Conservation (phyloP, 2,888 invertebrate genomes). For the Thymelicus lineola region DNA sequence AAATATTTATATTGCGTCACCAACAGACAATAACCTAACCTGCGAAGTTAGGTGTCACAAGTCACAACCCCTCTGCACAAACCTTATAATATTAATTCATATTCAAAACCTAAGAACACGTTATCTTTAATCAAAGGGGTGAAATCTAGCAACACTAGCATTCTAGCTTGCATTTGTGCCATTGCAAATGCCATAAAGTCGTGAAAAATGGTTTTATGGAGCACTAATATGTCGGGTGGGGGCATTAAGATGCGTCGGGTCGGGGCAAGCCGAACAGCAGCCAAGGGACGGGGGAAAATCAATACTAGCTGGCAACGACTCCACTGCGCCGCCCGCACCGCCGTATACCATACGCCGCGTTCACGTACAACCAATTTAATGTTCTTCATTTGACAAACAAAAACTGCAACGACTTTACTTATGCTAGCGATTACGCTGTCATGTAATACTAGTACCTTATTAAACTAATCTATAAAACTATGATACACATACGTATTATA, state of each 20-base stretch:
- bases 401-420: conserved; percentile 23
- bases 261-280: conserved; percentile 29
- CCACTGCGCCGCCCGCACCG: conserved; percentile 28
- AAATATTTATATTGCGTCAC: no score
- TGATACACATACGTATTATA: no score
- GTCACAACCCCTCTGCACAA: no score
- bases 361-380: conserved; percentile 21
- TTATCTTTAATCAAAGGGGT: background rate
- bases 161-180: background rate
- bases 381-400: conserved; percentile 25
- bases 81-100: no score
- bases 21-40: no score
- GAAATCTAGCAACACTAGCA: background rate
- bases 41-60: no score
- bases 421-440: background rate
- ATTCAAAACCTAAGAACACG: no score
- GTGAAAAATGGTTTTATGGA: conserved; percentile 23
- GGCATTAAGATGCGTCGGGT: conserved; percentile 36
- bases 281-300: conserved; percentile 34
- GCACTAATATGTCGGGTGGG: conserved; percentile 28
- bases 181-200: conserved; percentile 14
- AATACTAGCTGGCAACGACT: conserved; percentile 36
- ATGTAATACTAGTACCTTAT: no score
- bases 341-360: background rate
- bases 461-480: no score